Evolutionary conservation across 2,888 invertebrate genomes (phyloP).

Genomic region (Xylota segnis): DNA sequence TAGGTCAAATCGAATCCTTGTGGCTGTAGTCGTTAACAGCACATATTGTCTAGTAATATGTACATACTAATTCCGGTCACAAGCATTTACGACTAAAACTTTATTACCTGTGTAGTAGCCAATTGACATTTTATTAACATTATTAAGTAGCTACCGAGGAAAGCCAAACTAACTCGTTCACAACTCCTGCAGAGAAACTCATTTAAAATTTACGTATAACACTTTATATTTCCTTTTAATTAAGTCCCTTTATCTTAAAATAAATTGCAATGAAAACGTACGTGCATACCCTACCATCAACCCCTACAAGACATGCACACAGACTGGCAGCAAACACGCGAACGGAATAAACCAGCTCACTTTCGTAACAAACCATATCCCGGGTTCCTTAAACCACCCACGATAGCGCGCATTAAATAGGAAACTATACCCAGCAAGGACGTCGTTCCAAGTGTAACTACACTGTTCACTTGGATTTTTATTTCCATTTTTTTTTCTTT

Average conservation of each 20-base stretch:
- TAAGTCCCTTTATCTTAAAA: constrained; percentile 51
- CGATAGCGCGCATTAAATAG: constrained; percentile 31
- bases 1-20: no score
- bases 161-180: not conserved
- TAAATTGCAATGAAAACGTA: constrained; percentile 53
- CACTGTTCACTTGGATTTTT: constrained; percentile 29
- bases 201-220: constrained; percentile 30
- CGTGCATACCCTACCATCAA: not conserved
- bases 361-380: constrained; percentile 34
- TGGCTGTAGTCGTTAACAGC: no score
- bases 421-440: constrained; percentile 33
- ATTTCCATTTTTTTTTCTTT: not conserved
- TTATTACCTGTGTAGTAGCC: no score
- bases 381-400: constrained; percentile 18
- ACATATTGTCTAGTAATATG: no score
- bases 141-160: not conserved
- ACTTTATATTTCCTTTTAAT: constrained; percentile 52
- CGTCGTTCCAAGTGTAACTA: constrained; percentile 12
- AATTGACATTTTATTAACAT: no score
- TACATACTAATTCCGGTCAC: no score
- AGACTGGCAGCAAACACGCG: constrained; percentile 38
- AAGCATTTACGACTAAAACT: no score
- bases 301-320: constrained; percentile 6
- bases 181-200: not conserved
- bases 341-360: constrained; percentile 34